Conservation (phyloP, 37 sponge, comb jelly and placozoan species). For the Hexactinellida sp. region DNA sequence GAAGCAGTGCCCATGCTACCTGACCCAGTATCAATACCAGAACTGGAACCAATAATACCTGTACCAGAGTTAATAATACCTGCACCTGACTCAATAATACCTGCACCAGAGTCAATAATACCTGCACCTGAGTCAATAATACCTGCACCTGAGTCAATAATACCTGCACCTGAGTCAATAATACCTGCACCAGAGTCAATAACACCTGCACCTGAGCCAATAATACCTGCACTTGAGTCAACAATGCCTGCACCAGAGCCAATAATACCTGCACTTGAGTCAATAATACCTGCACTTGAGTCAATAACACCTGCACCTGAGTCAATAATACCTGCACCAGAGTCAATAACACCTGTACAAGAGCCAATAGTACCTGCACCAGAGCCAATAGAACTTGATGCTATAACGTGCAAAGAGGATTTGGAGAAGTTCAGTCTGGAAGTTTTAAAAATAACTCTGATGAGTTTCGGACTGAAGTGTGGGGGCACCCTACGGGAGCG, state of each 20-base stretch:
- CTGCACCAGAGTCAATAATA: too few species aligned
- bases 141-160: not conserved
- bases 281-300: not conserved
- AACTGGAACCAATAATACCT: not conserved
- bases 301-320: not conserved
- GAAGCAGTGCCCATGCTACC: not conserved
- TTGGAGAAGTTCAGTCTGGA: conserved; percentile 47
- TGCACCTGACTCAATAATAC: not conserved
- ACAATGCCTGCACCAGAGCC: not conserved
- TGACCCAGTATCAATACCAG: not conserved
- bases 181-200: not conserved
- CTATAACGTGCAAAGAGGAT: conserved; percentile 23
- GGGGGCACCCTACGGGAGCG: conserved; percentile 69
- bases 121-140: not conserved
- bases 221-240: too few species aligned
- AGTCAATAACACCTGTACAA: not conserved
- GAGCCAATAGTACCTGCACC: not conserved
- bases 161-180: not conserved
- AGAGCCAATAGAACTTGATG: not conserved
- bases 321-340: not conserved
- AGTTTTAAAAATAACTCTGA: conserved; percentile 38
- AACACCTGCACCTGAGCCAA: not conserved
- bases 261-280: not conserved
- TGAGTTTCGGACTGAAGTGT: conserved; percentile 72
- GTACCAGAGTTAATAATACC: too few species aligned